Base-by-base conservation (phyloP, 2,888 invertebrate species). In the Philhelius pedissequus region DNA sequence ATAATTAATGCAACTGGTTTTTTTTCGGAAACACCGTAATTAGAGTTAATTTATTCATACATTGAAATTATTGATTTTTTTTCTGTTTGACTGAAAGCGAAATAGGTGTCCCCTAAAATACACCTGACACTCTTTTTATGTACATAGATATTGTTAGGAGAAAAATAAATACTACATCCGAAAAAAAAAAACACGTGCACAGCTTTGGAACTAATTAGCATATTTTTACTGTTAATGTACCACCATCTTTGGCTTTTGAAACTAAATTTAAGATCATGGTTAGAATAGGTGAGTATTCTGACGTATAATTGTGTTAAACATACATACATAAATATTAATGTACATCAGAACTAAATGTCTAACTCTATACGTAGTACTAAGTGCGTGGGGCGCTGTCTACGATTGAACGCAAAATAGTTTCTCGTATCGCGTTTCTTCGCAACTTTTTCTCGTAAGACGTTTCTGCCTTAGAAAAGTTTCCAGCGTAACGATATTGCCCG, bases 1-100 rank as follows among this genome's bases (percentile, higher is more conserved):
- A n/a, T n/a, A n/a, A 60, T 60, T 25, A 60, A 40, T 60, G 58
- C 58, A 60, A 40, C 60, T 25, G 25, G 40, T 60, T 58, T 58
- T 38, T 60, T 48, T 48, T 43, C 25, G 15, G 25, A 60, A 60
- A 25, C 40, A 9, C 25, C 60, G 7, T 40, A 60, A 27, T 25
- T 15, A 15, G 11, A 25, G 11, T 15, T 25, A 40, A 60, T 40
- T 38, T 15, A 60, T 60, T 60, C 60, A 40, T 60, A 22, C 1
- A 60, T 15, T 40, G 25, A 40, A 40, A 15, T 40, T 60, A 25
- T 60, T 40, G 25, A 25, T 15, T 54, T 32, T 54, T 18, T 6
- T 35, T 13, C 13, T n/a, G 5, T 7, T 6, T 3, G n/a, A 35
- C 15, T 60, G 15, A 25, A 40, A 60, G 25, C 15, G 1, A 40